These are phyloP conservation scores for Syngnathus floridae DNA, from an alignment of 2,113 vertebrate genomes.

Conservation along the genomic window DNA sequence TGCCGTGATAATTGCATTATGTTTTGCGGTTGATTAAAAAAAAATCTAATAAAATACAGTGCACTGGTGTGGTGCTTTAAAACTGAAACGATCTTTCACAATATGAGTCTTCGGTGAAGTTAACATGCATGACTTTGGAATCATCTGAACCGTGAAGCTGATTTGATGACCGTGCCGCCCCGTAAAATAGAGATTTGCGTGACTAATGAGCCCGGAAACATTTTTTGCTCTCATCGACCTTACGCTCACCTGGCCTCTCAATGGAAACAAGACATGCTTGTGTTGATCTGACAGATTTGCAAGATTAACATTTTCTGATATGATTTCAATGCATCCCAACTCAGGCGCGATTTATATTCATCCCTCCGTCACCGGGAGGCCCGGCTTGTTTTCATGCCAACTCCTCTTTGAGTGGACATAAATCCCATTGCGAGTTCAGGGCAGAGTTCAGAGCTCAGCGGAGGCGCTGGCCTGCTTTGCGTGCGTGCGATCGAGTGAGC, in stretches of 20 bases:
- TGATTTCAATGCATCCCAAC: conserved; percentile 29
- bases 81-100: too few relatives aligned
- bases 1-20: too few relatives aligned
- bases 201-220: conserved; percentile 21
- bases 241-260: conserved; percentile 36
- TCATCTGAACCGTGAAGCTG: neutral
- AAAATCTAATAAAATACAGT: too few relatives aligned
- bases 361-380: conserved; percentile 20
- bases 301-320: conserved; percentile 33
- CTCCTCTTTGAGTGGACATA: conserved; percentile 25
- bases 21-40: too few relatives aligned
- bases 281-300: conserved; percentile 51
- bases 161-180: neutral
- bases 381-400: conserved; percentile 30
- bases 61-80: too few relatives aligned
- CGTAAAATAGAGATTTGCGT: neutral
- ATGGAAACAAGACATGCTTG: conserved; percentile 41
- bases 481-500: conserved; percentile 5
- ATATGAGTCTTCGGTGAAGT: too few relatives aligned
- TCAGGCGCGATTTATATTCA: conserved; percentile 21
- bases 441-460: conserved; percentile 41
- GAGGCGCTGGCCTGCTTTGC: neutral
- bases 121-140: neutral
- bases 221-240: conserved; percentile 10
- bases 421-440: conserved; percentile 25